Percentiles rank a stretch among this genome's conserved stretches.
phyloP scores from a whole-genome alignment of 2,797 vertebrate genomes.

The Acanthiza pusilla region DNA sequence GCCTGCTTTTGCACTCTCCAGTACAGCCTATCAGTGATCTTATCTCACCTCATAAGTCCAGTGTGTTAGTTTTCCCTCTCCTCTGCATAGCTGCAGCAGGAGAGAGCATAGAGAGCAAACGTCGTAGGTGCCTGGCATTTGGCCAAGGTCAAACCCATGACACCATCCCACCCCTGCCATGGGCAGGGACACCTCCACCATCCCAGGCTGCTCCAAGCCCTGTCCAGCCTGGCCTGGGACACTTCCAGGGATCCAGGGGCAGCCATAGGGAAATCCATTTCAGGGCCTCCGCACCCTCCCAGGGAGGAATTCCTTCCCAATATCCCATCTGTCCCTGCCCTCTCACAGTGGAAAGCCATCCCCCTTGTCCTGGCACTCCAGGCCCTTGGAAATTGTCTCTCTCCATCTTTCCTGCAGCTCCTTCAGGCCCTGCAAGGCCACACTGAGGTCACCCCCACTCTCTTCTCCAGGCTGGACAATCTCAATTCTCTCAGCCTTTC shows the following conservation, averaged over 20 bases:
- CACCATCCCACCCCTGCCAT: no score
- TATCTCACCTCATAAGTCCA: no score
- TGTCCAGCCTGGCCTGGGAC: fast-evolving
- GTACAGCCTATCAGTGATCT: no score
- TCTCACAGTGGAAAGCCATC: neutral
- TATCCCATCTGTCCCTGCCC: neutral
- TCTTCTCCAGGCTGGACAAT: neutral
- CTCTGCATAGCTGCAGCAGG: no score
- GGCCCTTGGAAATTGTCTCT: neutral
- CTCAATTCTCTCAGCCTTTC: neutral
- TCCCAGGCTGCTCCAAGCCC: neutral
- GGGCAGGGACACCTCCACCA: neutral
- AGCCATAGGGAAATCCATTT: neutral
- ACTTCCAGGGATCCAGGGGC: neutral
- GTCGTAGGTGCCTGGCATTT: no score
- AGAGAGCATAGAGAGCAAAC: no score
- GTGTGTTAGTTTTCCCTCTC: no score
- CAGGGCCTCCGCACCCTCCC: fast-evolving
- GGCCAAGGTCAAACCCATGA: no score
- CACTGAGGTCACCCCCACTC: neutral
- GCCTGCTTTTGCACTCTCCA: no score
- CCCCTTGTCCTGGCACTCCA: neutral
- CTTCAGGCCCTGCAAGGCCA: neutral
- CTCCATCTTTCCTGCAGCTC: neutral
- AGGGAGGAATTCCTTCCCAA: neutral